These are phyloP conservation scores for Nyctibius grandis DNA, from an alignment of 2,797 vertebrate genomes.

Conservation along the genomic window DNA sequence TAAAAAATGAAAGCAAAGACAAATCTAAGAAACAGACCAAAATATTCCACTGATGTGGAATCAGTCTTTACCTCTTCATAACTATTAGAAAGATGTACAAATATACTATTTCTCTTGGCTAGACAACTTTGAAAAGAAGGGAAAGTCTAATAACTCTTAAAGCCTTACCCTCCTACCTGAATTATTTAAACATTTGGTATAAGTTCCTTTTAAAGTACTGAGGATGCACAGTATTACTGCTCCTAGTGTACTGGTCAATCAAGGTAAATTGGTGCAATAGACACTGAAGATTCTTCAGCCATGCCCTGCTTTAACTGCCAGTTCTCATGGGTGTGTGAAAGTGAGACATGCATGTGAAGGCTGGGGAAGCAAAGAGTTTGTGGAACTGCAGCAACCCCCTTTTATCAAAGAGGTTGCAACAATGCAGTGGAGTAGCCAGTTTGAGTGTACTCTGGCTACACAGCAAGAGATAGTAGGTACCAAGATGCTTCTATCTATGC, in stretches of 20 bases:
- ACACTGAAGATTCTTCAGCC: neutral
- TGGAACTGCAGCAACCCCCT: neutral
- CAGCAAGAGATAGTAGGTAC: neutral
- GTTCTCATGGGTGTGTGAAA: neutral
- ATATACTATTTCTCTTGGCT: neutral
- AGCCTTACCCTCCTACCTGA: neutral
- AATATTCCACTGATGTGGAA: neutral
- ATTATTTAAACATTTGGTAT: neutral
- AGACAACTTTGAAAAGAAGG: neutral
- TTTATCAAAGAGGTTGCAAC: neutral
- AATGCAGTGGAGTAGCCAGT: neutral
- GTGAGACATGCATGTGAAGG: neutral
- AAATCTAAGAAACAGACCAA: constrained; percentile 52
- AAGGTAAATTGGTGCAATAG: neutral
- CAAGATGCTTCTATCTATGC: neutral
- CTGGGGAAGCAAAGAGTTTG: neutral
- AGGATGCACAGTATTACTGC: neutral
- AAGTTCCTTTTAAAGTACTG: neutral
- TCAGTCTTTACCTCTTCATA: neutral
- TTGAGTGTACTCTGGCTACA: neutral
- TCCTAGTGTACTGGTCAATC: neutral
- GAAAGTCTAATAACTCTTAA: neutral
- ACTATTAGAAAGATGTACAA: neutral
- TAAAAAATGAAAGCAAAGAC: constrained; percentile 59
- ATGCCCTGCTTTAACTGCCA: neutral